These are phyloP conservation scores for Erpobdella octoculata DNA, from an alignment of 2,888 invertebrate species.

Conservation along the genomic window DNA sequence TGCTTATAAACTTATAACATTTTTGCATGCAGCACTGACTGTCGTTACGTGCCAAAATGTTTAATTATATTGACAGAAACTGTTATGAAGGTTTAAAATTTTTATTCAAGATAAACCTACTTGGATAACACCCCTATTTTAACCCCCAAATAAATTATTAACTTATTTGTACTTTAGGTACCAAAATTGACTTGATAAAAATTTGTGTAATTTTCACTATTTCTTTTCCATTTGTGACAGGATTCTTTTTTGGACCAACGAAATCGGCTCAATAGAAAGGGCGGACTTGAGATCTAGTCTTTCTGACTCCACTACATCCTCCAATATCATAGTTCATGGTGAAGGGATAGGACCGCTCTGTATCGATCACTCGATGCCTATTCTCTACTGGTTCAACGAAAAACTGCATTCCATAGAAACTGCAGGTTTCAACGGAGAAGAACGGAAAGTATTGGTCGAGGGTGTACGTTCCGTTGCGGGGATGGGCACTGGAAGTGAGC, in stretches of 20 bases:
- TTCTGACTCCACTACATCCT: background rate
- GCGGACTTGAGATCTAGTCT: background rate
- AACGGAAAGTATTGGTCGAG: background rate
- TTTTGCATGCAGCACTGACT: too few species aligned
- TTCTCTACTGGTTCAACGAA: constrained; percentile 7
- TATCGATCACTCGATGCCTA: background rate
- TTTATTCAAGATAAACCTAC: too few species aligned
- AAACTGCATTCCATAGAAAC: background rate
- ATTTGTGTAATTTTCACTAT: too few species aligned
- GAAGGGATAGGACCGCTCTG: background rate
- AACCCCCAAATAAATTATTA: too few species aligned
- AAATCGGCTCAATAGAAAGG: background rate
- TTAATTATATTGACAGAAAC: too few species aligned
- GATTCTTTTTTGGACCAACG: constrained; percentile 4
- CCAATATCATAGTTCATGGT: background rate
- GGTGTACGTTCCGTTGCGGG: background rate
- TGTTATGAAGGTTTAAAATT: too few species aligned
- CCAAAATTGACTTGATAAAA: too few species aligned
- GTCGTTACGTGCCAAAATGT: too few species aligned
- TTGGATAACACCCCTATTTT: too few species aligned
- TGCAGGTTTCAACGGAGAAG: background rate
- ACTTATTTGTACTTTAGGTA: too few species aligned
- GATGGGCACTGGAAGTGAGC: background rate
- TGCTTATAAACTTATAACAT: too few species aligned
- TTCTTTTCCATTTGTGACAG: too few species aligned